A percentile compares a stretch with the other conserved stretches of the same genome.
Evolutionary conservation across 2,888 invertebrate species (phyloP).

Genomic region (Drosophila buzzatii): DNA sequence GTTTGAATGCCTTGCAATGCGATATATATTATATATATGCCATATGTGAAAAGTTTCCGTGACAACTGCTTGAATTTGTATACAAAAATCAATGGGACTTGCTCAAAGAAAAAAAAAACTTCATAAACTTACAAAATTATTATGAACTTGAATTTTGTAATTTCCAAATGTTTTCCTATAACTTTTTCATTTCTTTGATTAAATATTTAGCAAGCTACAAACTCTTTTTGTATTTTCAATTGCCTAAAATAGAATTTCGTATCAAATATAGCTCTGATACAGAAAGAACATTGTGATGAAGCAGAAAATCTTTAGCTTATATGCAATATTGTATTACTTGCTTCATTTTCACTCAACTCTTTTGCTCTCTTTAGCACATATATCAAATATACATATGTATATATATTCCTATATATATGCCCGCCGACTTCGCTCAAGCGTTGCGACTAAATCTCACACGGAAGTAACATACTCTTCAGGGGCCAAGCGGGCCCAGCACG

Average conservation of each 20-base stretch:
- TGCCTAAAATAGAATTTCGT: neutral
- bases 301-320: neutral
- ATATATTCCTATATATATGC: neutral
- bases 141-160: neutral
- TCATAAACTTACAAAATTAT: neutral
- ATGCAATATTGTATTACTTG: neutral
- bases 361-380: neutral
- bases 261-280: neutral
- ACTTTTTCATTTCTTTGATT: neutral
- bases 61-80: neutral
- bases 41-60: constrained; percentile 2
- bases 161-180: neutral
- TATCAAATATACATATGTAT: neutral
- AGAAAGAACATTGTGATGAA: neutral
- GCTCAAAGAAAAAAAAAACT: neutral
- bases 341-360: neutral
- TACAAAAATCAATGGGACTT: neutral
- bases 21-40: neutral
- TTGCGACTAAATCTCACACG: constrained; percentile 17
- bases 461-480: constrained; percentile 34
- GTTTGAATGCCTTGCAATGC: constrained; percentile 12
- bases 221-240: too few species aligned
- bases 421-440: neutral
- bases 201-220: neutral
- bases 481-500: constrained; percentile 46